Evolutionary conservation across 2,888 invertebrate genomes (phyloP).

Genomic region (Drosophila diplacantha): DNA sequence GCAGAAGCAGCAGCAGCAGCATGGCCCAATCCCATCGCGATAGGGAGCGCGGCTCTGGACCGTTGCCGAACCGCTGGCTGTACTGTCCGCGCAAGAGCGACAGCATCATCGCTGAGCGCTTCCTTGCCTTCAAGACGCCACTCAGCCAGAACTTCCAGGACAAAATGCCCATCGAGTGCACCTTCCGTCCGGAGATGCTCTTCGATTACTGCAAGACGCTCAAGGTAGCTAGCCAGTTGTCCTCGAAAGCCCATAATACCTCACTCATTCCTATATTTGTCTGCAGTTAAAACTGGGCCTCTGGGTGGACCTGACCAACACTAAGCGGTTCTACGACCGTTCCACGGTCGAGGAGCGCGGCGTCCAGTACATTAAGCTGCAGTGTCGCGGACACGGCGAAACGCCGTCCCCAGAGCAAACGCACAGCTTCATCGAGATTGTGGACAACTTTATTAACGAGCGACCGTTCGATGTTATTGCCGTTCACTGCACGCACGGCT

Average conservation of each 20-base stretch:
- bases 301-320: slow-evolving; percentile 98
- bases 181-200: slow-evolving; percentile 93
- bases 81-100: slow-evolving; percentile 90
- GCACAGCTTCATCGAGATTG: slow-evolving; percentile 87
- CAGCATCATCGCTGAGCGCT: slow-evolving; percentile 86
- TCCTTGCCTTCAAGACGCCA: slow-evolving; percentile 88
- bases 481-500: slow-evolving; percentile 98
- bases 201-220: slow-evolving; percentile 87
- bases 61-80: slow-evolving; percentile 92
- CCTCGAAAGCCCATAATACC: no score
- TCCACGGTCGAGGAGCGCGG: slow-evolving; percentile 85
- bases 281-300: slow-evolving; percentile 89
- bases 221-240: slow-evolving; percentile 80
- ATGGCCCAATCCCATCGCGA: slow-evolving; percentile 46
- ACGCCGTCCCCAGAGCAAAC: slow-evolving; percentile 93
- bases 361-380: slow-evolving; percentile 91
- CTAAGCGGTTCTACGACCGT: slow-evolving; percentile 93
- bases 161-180: slow-evolving; percentile 88
- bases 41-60: slow-evolving; percentile 78
- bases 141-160: slow-evolving; percentile 88
- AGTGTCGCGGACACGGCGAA: slow-evolving; percentile 95
- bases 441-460: slow-evolving; percentile 86
- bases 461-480: slow-evolving; percentile 86
- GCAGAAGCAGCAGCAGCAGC: slow-evolving; percentile 4
- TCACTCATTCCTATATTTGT: neutral